Conservation (phyloP, 2,113 vertebrate species). For the Ivindomyrus marchei region DNA sequence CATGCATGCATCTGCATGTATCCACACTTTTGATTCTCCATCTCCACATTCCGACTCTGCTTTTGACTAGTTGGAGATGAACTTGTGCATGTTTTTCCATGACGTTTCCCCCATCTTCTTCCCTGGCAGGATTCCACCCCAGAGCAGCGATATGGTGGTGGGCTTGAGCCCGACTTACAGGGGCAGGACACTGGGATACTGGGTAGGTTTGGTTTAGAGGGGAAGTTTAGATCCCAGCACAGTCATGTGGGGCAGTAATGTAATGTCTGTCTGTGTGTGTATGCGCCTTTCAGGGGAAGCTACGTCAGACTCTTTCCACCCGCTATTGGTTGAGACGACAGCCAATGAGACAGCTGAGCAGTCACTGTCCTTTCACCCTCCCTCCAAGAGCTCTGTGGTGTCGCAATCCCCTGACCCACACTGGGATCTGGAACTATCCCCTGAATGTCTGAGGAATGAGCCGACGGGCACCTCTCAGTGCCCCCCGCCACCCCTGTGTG, state of each 20-base stretch:
- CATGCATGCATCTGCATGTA: background rate
- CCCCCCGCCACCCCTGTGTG: background rate
- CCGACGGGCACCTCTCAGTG: background rate
- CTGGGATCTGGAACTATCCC: constrained; percentile 28
- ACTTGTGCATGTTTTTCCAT: background rate
- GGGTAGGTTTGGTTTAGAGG: background rate
- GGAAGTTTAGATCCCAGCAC: background rate
- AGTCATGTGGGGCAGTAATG: background rate
- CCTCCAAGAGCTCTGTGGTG: background rate
- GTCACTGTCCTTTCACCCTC: constrained; percentile 33
- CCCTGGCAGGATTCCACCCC: background rate
- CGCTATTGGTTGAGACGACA: constrained; percentile 55
- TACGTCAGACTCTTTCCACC: constrained; percentile 59
- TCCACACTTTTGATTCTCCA: background rate
- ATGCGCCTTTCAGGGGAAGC: constrained; percentile 10
- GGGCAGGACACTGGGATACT: background rate
- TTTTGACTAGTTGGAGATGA: background rate
- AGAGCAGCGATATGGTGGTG: background rate
- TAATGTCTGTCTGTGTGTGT: background rate
- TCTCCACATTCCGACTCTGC: background rate
- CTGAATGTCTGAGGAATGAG: constrained; percentile 40
- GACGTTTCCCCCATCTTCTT: background rate
- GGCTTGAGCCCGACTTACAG: background rate
- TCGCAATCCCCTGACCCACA: background rate
- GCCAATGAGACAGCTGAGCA: constrained; percentile 41